Percentiles rank a stretch among this genome's conserved stretches.
These are phyloP conservation scores for Ptilonorhynchus violaceus DNA, from an alignment of 2,113 vertebrate species.

Conservation along the genomic window DNA sequence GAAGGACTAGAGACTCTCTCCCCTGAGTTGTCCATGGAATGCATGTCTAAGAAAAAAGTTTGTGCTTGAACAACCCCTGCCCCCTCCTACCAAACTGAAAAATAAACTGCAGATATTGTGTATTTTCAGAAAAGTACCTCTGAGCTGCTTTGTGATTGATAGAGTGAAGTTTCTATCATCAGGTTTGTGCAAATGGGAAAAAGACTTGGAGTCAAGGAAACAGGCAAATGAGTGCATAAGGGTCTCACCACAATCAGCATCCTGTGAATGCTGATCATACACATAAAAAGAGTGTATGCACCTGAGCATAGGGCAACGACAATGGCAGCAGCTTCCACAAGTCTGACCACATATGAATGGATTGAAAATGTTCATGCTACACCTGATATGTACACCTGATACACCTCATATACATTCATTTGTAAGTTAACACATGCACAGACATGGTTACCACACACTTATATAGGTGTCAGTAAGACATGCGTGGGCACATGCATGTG, in stretches of 20 bases:
- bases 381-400: no score
- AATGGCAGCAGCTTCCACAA: neutral
- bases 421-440: neutral
- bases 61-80: constrained; percentile 39
- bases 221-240: neutral
- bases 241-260: neutral
- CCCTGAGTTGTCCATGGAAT: constrained; percentile 4
- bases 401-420: neutral
- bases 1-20: constrained; percentile 84
- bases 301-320: neutral
- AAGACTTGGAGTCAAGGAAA: neutral
- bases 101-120: constrained; percentile 73
- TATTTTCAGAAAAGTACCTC: constrained; percentile 65
- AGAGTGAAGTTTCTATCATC: neutral
- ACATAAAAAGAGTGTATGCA: neutral
- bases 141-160: constrained; percentile 44
- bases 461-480: neutral
- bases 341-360: neutral
- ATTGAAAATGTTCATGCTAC: neutral
- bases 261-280: neutral
- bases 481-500: neutral
- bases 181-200: neutral
- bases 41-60: constrained; percentile 42
- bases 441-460: neutral
- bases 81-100: constrained; percentile 40